phyloP scores from a whole-genome alignment of 2,113 vertebrate species.

The Dissostichus mawsoni region DNA sequence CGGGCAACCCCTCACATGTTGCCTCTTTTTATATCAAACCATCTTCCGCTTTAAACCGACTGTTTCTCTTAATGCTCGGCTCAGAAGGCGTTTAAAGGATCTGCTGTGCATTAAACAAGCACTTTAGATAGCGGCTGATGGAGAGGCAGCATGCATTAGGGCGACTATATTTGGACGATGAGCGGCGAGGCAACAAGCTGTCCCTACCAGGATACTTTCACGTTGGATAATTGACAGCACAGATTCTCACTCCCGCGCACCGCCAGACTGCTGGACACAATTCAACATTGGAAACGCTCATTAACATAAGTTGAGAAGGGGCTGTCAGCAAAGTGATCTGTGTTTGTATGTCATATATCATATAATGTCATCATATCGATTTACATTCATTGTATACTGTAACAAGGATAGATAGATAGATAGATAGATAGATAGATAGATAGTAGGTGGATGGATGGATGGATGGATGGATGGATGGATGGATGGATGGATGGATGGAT shows the following conservation, averaged over 20 bases:
- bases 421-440: not conserved
- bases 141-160: conserved; percentile 36
- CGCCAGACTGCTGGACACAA: conserved; percentile 65
- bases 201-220: conserved; percentile 64
- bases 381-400: not conserved
- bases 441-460: too few relatives aligned
- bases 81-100: conserved; percentile 26
- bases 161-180: conserved; percentile 61
- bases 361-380: conserved; percentile 16
- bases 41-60: not conserved
- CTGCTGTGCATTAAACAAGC: conserved; percentile 40
- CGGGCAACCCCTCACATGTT: not conserved
- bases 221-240: conserved; percentile 73
- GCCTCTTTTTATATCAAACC: not conserved
- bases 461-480: too few relatives aligned
- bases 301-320: conserved; percentile 70
- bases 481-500: too few relatives aligned
- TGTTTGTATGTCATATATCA: conserved; percentile 37
- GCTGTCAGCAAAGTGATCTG: conserved; percentile 53
- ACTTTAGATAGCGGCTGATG: conserved; percentile 21
- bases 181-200: conserved; percentile 60
- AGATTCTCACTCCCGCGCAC: conserved; percentile 69
- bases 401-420: not conserved
- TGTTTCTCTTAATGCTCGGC: not conserved
- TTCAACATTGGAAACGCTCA: conserved; percentile 65